phyloP scores from a whole-genome alignment of 1,140 invertebrate genomes.

The Drosophila biarmipes region DNA sequence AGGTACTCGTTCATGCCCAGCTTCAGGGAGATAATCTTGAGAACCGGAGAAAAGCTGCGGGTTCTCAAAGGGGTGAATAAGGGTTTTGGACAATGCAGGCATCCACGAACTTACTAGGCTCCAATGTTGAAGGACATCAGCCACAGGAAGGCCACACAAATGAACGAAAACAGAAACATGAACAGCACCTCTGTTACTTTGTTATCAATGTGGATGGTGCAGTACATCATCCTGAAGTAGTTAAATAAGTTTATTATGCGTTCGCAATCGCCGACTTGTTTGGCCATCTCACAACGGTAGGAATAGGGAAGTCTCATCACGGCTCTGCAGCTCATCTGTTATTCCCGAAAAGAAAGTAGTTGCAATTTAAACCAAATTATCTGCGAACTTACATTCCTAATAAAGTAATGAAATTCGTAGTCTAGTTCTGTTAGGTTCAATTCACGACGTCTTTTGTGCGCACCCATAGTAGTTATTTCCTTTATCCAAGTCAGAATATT shows the following conservation, averaged over 20 bases:
- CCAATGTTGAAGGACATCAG: conserved; percentile 17
- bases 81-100: too few species aligned
- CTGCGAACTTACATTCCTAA: conserved; percentile 15
- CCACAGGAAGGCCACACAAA: conserved; percentile 32
- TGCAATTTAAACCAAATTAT: too few species aligned
- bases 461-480: neutral
- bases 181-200: conserved; percentile 15
- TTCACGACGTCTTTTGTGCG: neutral
- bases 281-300: conserved; percentile 28
- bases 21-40: conserved; percentile 43
- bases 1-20: conserved; percentile 58
- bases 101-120: conserved; percentile 10
- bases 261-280: conserved; percentile 6
- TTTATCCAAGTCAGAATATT: too few species aligned
- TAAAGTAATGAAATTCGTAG: conserved; percentile 18
- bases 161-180: conserved; percentile 13
- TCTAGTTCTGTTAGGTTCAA: conserved; percentile 4
- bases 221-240: conserved; percentile 43
- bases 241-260: conserved; percentile 29
- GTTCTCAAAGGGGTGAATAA: neutral
- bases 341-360: neutral
- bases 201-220: conserved; percentile 11
- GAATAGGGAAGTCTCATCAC: conserved; percentile 23
- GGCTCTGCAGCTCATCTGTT: conserved; percentile 27
- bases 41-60: conserved; percentile 28